phyloP scores from a whole-genome alignment of 2,797 vertebrate genomes.

The Smutsia temminckii region DNA sequence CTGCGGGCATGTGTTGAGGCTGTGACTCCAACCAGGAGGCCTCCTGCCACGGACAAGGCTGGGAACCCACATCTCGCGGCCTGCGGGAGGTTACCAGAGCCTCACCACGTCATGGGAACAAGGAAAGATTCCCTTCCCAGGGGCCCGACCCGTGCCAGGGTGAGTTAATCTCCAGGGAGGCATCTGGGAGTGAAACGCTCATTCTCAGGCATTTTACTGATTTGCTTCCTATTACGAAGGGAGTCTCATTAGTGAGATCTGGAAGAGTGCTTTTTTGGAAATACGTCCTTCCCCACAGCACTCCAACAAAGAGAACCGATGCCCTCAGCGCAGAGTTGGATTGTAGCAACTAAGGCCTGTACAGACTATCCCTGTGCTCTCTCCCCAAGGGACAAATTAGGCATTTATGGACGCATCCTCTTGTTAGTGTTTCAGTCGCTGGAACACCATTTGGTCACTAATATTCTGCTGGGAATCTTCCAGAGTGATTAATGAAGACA shows the following conservation, averaged over 20 bases:
- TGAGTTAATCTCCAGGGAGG: neutral
- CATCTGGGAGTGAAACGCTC: neutral
- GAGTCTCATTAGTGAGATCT: slow-evolving; percentile 14
- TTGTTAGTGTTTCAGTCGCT: neutral
- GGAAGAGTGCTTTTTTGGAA: slow-evolving; percentile 38
- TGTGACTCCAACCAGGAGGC: neutral
- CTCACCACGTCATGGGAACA: neutral
- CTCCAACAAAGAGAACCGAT: neutral
- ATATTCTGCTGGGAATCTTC: neutral
- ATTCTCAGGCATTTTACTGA: neutral
- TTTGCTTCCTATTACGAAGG: neutral
- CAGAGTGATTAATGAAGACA: neutral
- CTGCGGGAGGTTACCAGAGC: neutral
- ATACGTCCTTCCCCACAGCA: neutral
- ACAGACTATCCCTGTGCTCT: neutral
- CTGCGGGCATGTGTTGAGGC: neutral
- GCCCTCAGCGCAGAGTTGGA: neutral
- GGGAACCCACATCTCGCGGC: neutral
- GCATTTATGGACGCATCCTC: neutral
- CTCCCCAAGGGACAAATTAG: neutral
- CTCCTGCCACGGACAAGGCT: neutral
- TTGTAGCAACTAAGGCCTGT: neutral
- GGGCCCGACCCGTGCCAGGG: neutral
- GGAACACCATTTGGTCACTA: neutral
- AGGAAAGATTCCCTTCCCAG: neutral